Conservation (phyloP, 2,888 invertebrate genomes). For the Apodemia hepburni region DNA sequence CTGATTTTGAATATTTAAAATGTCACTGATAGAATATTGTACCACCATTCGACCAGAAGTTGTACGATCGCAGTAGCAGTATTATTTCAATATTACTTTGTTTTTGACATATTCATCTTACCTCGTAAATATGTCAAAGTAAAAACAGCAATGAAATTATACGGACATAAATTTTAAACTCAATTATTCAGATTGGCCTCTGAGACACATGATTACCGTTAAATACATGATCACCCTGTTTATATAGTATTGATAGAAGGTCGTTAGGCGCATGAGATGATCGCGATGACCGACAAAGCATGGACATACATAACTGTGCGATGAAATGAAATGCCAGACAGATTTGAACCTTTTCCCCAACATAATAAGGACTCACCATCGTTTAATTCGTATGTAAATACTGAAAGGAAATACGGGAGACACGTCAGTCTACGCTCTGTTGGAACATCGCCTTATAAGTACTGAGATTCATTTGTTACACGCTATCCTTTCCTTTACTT, state of each 20-base stretch:
- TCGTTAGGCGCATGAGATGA: conserved; percentile 6
- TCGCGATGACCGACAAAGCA: conserved; percentile 22
- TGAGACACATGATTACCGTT: no score
- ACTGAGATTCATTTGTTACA: not conserved
- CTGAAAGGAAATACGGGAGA: conserved; percentile 22
- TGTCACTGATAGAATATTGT: no score
- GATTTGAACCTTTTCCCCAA: conserved; percentile 11
- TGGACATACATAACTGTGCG: conserved; percentile 17
- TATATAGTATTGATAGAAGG: not conserved
- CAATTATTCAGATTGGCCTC: no score
- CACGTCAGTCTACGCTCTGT: conserved; percentile 29
- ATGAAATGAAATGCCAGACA: not conserved
- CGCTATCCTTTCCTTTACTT: not conserved
- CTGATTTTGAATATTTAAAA: no score
- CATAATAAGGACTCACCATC: conserved; percentile 24
- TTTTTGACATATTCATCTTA: no score
- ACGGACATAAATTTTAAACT: no score
- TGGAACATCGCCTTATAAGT: conserved; percentile 16
- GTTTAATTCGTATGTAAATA: conserved; percentile 28
- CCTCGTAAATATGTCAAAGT: no score
- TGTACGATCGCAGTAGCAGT: no score
- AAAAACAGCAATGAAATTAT: no score
- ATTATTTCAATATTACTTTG: no score
- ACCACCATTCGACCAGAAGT: no score
- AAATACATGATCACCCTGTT: not conserved